Base-by-base conservation (phyloP, 1,140 invertebrate genomes). In the Trachelipus rathkii region DNA sequence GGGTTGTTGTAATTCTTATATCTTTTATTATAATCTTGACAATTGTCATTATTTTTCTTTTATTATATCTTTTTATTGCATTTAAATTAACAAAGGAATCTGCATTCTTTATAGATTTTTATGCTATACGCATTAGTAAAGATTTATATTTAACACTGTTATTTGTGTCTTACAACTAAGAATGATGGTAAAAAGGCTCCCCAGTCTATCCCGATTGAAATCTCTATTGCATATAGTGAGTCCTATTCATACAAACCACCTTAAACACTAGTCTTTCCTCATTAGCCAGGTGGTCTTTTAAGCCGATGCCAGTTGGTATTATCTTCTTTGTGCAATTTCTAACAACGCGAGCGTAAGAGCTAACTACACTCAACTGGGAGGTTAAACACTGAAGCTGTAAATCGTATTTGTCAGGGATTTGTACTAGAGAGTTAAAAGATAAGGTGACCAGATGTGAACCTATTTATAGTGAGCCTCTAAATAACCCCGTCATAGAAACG, bases 321-420 rank as follows among this genome's bases (percentile, higher is more conserved):
- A 60, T 60, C 50, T 60, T 60, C 50, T 60, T 60, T 60, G 50
- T 60, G 50, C 50, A 60, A 60, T 60, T 60, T 60, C 50, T 68
- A 45, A 45, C n/a, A 60, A 44, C 43, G 44, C 33, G 43, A 70
- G 21, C 21, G 23, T 10, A 21, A n/a, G 70, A 10, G 71, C 71
- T 73, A 68, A 73, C 68, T 44, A 73, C n/a, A 73, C 60, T 15
- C 68, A 24, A 44, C 72, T 19, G 21, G 60, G 66, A 15, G 76
- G 73, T 72, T 60, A 73, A n/a, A 72, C 46, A 77, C 74, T 69
- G 76, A 77, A 74, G 68, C 53, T 69, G 76, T 77, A 77, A n/a
- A 77, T 77, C 76, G 76, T 77, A 77, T 77, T 77, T 77, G 76
- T 77, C 76, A 77, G 68, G 76, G 76, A 77, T 77, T 77, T 77